Evolutionary conservation across 2,113 vertebrate species (phyloP), one percentile per base, ranked within the genome.

Genomic region (Crotalus helleri): DNA sequence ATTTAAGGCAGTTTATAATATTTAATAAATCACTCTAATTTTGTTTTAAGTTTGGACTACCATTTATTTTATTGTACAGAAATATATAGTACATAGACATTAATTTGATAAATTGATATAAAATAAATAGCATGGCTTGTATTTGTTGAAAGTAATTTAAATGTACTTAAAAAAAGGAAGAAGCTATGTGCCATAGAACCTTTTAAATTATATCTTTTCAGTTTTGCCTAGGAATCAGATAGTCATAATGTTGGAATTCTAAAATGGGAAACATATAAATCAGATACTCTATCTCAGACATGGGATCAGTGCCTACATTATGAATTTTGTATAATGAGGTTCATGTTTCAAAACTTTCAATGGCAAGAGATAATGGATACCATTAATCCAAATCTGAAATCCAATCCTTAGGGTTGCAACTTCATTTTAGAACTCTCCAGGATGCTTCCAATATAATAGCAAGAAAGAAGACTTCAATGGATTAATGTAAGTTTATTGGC

Each of bases 401-500:
- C 8, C 19, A 92, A 87, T 24, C 58, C 64, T 90, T 92, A 53
- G 90, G 58, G 19, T 94, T 90, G 90, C 90, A 81, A 57, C 53
- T 96, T 94, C 21, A 85, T 93, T 96, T 95, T 93, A 87, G 93
- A 93, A 88, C 91, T 69, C 57, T 91, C 17, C 53, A 3, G 87
- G 89, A 90, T 91, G 39, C 57, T 95, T 91, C 49, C 96, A 94
- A 91, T 95, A 95, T 93, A 94, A 92, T 96, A 96, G 95, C 95
- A 85, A 94, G 93, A 87, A 90, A 93, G 88, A 49, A 91, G 86
- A 95, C 94, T 93, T 90, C 49, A 24, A 53, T 92, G 61, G 89
- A 92, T 95, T 89, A 94, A 69, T 91, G 87, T 51, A 33, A 92
- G 4, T 1, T 93, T 92, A 95, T 94, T 6, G 33, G 95, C 87